phyloP scores from a whole-genome alignment of 2,797 vertebrate genomes.

The Onychomys torridus region DNA sequence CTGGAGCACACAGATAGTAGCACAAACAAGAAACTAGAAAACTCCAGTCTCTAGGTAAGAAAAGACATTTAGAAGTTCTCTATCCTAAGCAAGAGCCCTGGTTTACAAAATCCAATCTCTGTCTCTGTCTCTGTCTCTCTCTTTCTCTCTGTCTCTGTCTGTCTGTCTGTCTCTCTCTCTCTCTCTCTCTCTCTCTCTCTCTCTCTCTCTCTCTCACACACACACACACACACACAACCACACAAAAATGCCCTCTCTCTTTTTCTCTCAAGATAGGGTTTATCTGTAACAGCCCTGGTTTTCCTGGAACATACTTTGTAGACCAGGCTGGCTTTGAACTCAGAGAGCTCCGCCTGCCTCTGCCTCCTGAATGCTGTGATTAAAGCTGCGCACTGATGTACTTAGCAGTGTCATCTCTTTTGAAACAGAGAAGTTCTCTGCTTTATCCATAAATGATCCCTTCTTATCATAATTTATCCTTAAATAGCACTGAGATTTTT shows the following conservation, averaged over 20 bases:
- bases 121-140: neutral
- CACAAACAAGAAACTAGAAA: neutral
- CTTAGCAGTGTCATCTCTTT: neutral
- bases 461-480: neutral
- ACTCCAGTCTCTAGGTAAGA: neutral
- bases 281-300: neutral
- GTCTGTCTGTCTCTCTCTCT: neutral
- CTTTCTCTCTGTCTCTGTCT: neutral
- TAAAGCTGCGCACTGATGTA: neutral
- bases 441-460: neutral
- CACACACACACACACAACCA: neutral
- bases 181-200: no score
- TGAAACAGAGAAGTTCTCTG: neutral
- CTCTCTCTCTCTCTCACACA: neutral
- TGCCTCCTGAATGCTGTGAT: neutral
- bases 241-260: no score
- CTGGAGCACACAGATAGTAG: neutral
- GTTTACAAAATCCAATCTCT: neutral
- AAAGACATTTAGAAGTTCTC: neutral
- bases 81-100: no score
- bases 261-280: neutral
- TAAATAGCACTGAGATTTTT: neutral
- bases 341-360: neutral
- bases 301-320: neutral
- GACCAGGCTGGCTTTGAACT: neutral